Evolutionary conservation across 2,888 invertebrate genomes (phyloP).

Genomic region (Lycaena phlaeas): DNA sequence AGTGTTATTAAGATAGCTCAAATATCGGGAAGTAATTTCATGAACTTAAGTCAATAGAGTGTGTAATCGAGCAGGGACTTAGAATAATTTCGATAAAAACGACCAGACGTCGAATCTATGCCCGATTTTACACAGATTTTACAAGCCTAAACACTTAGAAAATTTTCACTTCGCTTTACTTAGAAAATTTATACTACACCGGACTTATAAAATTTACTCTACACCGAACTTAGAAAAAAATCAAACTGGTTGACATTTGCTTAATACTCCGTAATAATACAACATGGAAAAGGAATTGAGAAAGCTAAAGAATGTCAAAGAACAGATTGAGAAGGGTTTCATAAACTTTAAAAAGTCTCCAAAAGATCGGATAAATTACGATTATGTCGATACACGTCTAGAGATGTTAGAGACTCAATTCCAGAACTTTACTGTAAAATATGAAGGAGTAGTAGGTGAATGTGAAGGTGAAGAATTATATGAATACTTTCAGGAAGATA

Average conservation of each 20-base stretch:
- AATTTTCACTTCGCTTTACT: too few relatives aligned
- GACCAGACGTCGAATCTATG: too few relatives aligned
- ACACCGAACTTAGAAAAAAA: too few relatives aligned
- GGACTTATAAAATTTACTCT: too few relatives aligned
- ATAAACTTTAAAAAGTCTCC: neutral
- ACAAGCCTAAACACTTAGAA: too few relatives aligned
- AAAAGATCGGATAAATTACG: neutral
- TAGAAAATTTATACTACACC: too few relatives aligned
- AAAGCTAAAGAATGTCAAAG: neutral
- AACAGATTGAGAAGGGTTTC: neutral
- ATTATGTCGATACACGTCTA: neutral
- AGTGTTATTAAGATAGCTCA: too few relatives aligned
- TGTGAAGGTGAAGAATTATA: neutral
- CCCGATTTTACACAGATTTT: too few relatives aligned
- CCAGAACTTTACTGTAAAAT: neutral
- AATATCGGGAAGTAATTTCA: too few relatives aligned
- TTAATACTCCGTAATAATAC: neutral
- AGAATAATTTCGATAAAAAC: too few relatives aligned
- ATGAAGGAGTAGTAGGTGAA: conserved; percentile 1
- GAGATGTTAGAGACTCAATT: neutral
- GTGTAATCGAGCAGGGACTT: too few relatives aligned
- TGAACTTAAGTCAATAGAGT: too few relatives aligned
- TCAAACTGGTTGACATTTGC: neutral
- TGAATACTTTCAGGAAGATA: conserved; percentile 1
- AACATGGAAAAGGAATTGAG: neutral